Base-by-base conservation (phyloP, 2,888 invertebrate genomes). In the Helicoverpa assulta region DNA sequence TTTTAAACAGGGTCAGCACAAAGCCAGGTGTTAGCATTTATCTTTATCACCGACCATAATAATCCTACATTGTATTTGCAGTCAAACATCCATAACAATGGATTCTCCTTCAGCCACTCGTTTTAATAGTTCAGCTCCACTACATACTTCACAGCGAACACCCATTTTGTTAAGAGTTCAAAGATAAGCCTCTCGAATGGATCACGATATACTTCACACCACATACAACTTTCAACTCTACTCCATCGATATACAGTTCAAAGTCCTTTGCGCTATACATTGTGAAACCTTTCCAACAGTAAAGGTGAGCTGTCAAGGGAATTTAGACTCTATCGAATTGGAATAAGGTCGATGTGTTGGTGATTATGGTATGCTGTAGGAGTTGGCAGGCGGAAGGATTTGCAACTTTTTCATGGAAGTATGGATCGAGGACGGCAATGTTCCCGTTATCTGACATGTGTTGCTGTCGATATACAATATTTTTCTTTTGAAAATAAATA, bases 91-190 rank as follows among this genome's bases (percentile, higher is more conserved):
- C 55, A 65, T 67, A 73, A 70, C 79, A 71, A 76, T 66, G 64
- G 51, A 73, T 66, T 33, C 58, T 66, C 26, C 47, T 50, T 61
- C 33, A 64, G 63, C 56, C 58, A 53, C 64, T 73, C 40, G n/a
- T 72, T 77, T 77, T 77, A 83, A 83, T 74, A 83, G 78, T 81
- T 74, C 47, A 43, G 56, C 55, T 73, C 60, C 67, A 69, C 47
- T 65, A 55, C 53, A 58, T 67, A 50, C 53, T 70, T 67, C 71
- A 62, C 70, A 79, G 67, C 64, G 58, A 76, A 84, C 67, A 53
- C 80, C 70, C 70, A 77, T 83, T 84, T 77, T 82, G 84, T 79
- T 79, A 82, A 84, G 75, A 82, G 82, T 77, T 73, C 72, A 69
- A 75, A 80, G 82, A 83, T 83, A 83, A 83, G 82, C 72, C 77